Evolutionary conservation across 37 sponge, comb jelly and placozoan species (phyloP), one percentile per base, ranked within the genome.

Genomic region (Trichoplax adhaerens): DNA sequence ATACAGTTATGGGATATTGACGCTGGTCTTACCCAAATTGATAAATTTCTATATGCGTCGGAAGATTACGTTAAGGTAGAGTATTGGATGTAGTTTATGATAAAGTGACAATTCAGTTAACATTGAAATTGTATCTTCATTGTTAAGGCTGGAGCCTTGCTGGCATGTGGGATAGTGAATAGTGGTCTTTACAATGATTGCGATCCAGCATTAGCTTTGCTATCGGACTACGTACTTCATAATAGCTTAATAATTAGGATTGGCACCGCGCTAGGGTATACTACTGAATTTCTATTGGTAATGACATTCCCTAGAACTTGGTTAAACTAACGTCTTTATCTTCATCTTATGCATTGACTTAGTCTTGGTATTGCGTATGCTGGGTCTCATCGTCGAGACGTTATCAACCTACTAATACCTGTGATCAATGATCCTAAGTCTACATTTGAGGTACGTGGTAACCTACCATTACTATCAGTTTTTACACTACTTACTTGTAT

Each of bases 1-100:
- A 84, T 96, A 52, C 80, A 91, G 54, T 83, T 96, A 58, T 96
- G 99, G 99, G 99, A 96, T 67, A 90, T 96, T 78, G 99, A 96
- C 59, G 85, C 81, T 55, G 99, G 99, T 29, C 81, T 96, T 57
- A 88, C 99, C 1, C 74, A 91, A 66, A 96, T 96, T 64, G 99
- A 96, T 78, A 96, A 96, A 77, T 86, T 81, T 64, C 87, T 96
- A 52, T 96, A 96, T 64, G 79, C 99, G 53, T 78, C 70, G 51
- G 93, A 96, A 58, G 89, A 90, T 72, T 77, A 81, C 58, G 86
- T 95, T 67, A 95, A 95, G 81, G 92, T 93, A 62, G 3, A 74
- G 51, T 46, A n/a, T 5, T 1, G 2, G 68, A 52, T 62, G 73
- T 51, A 29, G 29, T 29, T 29, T 29, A 29, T 29, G 29, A 29